Evolutionary conservation across 2,888 invertebrate genomes (phyloP).

Genomic region (Idaea straminata): DNA sequence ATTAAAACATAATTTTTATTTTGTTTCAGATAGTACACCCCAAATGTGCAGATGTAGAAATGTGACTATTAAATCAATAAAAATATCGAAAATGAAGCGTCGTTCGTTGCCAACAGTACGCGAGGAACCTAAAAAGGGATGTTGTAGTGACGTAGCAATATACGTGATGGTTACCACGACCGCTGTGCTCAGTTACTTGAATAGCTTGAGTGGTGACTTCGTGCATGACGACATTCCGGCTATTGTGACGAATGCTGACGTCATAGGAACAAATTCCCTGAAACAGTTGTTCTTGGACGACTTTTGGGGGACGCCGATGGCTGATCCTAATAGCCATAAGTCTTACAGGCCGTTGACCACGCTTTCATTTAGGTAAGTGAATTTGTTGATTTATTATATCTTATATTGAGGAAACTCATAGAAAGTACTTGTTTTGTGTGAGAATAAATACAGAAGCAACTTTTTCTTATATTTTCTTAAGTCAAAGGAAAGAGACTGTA

Average conservation of each 20-base stretch:
- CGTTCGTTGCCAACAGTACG: conserved; percentile 61
- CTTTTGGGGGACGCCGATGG: conserved; percentile 94
- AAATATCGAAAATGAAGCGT: conserved; percentile 72
- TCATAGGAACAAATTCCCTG: conserved; percentile 83
- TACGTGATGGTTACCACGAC: conserved; percentile 84
- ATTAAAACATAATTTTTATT: not conserved
- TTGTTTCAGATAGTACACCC: conserved; percentile 50
- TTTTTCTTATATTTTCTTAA: too few species aligned
- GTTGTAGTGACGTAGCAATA: conserved; percentile 76
- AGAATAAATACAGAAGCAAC: not conserved
- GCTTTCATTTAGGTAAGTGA: conserved; percentile 90
- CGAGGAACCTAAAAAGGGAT: conserved; percentile 51
- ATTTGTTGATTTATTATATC: conserved; percentile 3
- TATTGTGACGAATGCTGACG: conserved; percentile 89
- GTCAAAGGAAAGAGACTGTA: too few species aligned
- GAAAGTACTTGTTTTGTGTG: not conserved
- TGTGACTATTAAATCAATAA: conserved; percentile 54
- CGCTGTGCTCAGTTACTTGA: conserved; percentile 85
- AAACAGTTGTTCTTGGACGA: conserved; percentile 86
- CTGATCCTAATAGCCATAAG: conserved; percentile 89
- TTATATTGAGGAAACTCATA: not conserved
- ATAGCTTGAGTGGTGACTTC: conserved; percentile 89
- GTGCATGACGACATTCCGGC: conserved; percentile 95
- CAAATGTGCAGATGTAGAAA: conserved; percentile 74
- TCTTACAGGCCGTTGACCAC: conserved; percentile 92